Percentiles rank a stretch among this genome's conserved stretches.
Conservation (phyloP, 2,888 invertebrate genomes). For the Linyphia triangularis region DNA sequence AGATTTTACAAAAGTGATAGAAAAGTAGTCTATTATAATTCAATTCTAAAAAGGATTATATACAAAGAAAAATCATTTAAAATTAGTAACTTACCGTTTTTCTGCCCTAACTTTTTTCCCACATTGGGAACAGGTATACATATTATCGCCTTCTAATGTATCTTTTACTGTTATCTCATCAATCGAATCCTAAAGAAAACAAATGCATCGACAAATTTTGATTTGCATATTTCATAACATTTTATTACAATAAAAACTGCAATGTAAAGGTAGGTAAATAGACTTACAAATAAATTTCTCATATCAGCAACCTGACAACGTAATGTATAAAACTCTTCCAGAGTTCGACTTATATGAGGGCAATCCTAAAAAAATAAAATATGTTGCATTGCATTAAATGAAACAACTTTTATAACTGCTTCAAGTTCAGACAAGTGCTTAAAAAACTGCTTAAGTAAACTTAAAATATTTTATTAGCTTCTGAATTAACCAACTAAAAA, state of each 20-base stretch:
- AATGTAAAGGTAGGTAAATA: slow-evolving; percentile 9
- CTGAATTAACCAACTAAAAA: neutral
- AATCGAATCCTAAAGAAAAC: slow-evolving; percentile 85
- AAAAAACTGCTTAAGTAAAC: neutral
- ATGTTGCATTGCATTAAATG: neutral
- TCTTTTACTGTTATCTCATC: slow-evolving; percentile 99
- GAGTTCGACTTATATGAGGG: slow-evolving; percentile 94
- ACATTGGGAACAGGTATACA: slow-evolving; percentile 98
- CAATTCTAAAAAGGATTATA: too few relatives aligned
- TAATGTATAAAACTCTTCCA: slow-evolving; percentile 97
- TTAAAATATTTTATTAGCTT: neutral
- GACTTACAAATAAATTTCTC: slow-evolving; percentile 89
- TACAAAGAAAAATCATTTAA: too few relatives aligned
- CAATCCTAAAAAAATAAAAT: slow-evolving; percentile 87
- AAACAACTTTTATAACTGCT: neutral
- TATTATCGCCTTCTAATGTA: slow-evolving; percentile 97
- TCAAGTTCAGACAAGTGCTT: neutral
- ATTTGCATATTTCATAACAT: neutral
- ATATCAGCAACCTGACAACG: slow-evolving; percentile 97
- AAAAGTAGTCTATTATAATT: too few relatives aligned
- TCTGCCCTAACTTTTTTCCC: slow-evolving; percentile 96
- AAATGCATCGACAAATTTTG: neutral
- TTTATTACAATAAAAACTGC: neutral
- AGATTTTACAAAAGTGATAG: too few relatives aligned
- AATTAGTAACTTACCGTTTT: slow-evolving; percentile 84